Percentiles rank a stretch among this genome's conserved stretches.
Evolutionary conservation across 2,888 invertebrate genomes (phyloP).

Genomic region (Apamea crenata): DNA sequence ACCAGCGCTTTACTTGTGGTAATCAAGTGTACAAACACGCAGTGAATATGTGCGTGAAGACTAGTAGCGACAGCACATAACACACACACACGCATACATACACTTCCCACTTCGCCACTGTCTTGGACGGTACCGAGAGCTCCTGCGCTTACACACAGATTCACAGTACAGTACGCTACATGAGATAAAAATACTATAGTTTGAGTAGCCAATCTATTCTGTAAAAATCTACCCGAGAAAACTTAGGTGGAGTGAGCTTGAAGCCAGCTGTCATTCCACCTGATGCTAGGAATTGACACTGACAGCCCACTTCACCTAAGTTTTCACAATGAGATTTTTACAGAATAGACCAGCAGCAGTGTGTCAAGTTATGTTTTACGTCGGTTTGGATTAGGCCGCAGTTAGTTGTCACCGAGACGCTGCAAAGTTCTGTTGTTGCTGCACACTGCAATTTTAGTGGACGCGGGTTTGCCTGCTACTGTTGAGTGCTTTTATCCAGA

Average conservation of each 20-base stretch:
- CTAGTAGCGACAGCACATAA: background rate
- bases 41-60: background rate
- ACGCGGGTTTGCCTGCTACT: constrained; percentile 74
- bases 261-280: background rate
- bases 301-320: background rate
- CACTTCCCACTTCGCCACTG: too few species aligned
- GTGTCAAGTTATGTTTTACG: constrained; percentile 50
- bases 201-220: background rate
- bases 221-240: background rate
- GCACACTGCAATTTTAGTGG: constrained; percentile 84
- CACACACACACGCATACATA: background rate
- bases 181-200: too few species aligned
- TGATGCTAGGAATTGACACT: background rate
- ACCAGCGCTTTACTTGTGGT: background rate
- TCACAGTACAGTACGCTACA: too few species aligned
- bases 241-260: background rate
- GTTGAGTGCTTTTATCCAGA: constrained; percentile 81
- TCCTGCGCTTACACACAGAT: too few species aligned
- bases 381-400: constrained; percentile 65
- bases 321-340: background rate
- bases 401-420: constrained; percentile 77
- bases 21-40: background rate
- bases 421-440: constrained; percentile 81
- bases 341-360: background rate
- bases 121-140: too few species aligned